These are phyloP conservation scores for Oxyteleia sp. DNA, from an alignment of 2,888 invertebrate species.

Conservation along the genomic window DNA sequence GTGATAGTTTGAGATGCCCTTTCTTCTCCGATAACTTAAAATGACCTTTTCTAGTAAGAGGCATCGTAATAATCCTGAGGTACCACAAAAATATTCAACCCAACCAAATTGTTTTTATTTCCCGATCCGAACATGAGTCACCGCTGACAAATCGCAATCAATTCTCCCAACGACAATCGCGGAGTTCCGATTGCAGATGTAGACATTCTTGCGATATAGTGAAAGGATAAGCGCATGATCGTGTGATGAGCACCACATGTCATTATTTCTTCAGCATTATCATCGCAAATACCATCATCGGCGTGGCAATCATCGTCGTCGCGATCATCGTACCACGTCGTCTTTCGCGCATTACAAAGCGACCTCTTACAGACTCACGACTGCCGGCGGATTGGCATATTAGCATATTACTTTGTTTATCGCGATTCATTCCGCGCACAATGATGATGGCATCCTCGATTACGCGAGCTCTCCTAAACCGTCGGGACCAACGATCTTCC, in stretches of 20 bases:
- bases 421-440: conserved; percentile 66
- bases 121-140: background rate
- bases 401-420: conserved; percentile 73
- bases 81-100: too few relatives aligned
- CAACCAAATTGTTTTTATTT: conserved; percentile 5
- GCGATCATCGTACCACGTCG: conserved; percentile 50
- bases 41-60: too few relatives aligned
- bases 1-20: too few relatives aligned
- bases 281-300: conserved; percentile 52
- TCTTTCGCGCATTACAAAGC: conserved; percentile 67
- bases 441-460: conserved; percentile 67
- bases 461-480: conserved; percentile 55
- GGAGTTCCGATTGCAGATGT: conserved; percentile 36
- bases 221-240: conserved; percentile 49
- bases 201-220: conserved; percentile 54
- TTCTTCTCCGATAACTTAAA: too few relatives aligned
- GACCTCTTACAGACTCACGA: conserved; percentile 55
- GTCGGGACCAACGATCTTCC: background rate
- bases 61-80: too few relatives aligned
- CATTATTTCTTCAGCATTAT: conserved; percentile 60
- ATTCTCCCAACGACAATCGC: conserved; percentile 13
- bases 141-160: conserved; percentile 29
- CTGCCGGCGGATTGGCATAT: conserved; percentile 63
- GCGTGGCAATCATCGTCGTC: conserved; percentile 41
- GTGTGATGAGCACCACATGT: conserved; percentile 56